phyloP scores from a whole-genome alignment of 2,797 vertebrate species.

The Tamandua tetradactyla region DNA sequence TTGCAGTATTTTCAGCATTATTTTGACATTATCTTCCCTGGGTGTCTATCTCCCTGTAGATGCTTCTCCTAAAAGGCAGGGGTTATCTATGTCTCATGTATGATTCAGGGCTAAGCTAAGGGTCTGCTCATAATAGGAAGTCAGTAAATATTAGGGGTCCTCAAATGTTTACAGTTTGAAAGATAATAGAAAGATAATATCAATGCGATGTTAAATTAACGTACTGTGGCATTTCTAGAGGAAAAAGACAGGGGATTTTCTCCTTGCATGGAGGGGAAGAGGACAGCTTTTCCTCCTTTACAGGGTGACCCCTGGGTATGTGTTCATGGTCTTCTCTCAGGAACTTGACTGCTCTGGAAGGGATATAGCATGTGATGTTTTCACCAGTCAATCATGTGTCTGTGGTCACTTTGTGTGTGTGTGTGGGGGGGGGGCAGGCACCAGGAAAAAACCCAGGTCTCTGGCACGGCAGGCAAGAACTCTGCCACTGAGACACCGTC shows the following conservation, averaged over 20 bases:
- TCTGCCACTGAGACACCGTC: too few relatives aligned
- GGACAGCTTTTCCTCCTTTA: not conserved
- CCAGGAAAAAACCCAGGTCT: too few relatives aligned
- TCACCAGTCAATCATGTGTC: not conserved
- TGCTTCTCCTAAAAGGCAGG: not conserved
- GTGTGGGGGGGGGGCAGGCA: too few relatives aligned
- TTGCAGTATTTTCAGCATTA: not conserved
- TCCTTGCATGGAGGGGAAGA: not conserved
- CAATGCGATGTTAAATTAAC: too few relatives aligned
- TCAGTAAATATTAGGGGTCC: not conserved
- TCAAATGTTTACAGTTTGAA: not conserved
- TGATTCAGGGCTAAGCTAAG: not conserved
- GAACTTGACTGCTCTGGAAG: not conserved
- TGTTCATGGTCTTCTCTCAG: not conserved
- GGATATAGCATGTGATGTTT: not conserved
- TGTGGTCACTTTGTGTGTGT: not conserved
- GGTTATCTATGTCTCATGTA: not conserved
- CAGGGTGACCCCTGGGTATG: not conserved
- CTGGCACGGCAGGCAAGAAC: too few relatives aligned
- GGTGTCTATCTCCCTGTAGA: not conserved
- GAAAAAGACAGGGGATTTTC: not conserved
- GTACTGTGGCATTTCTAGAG: not conserved
- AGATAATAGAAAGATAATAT: not conserved
- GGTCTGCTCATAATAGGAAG: not conserved
- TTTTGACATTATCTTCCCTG: not conserved